Evolutionary conservation across 2,797 vertebrate species (phyloP), one percentile per base, ranked within the genome.

Genomic region (Pseudopleuronectes americanus): DNA sequence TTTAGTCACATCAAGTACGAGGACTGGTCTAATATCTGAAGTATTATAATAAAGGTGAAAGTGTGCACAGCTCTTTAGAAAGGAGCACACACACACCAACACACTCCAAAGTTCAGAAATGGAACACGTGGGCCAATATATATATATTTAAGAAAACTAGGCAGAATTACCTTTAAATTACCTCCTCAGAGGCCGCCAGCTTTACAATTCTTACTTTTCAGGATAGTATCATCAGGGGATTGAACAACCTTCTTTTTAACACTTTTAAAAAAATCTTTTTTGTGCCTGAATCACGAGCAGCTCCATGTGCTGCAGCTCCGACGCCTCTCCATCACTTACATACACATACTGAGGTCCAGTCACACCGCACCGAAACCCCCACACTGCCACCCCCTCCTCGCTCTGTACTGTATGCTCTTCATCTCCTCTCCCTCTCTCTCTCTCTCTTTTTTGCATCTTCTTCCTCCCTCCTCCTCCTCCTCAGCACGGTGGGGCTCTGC

Each of bases 261-360:
- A 62, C 64, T 84, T 84, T 26, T 43, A 47, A 12, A 60, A 60
- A 83, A 61, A 61, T 86, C 65, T 81, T 28, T 28, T 58, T 83
- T 77, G 58, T 65, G 76, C 0, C 77, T 90, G 83, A 88, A 67
- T 87, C 84, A 87, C 79, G 67, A 48, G 43, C 43, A 45, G 43
- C 43, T 45, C 17, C 8, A 19, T 79, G 85, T 66, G 63, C 76
- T 16, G 68, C 76, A 61, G 70, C 80, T 81, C 76, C 65, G n/a
- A 85, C 87, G 80, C 87, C 84, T 89, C 83, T 52, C 84, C 79
- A 66, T 71, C 83, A 88, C 84, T 85, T 80, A 77, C 62, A 74
- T 0, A 47, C 4, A 76, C 64, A 71, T 4, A 75, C 68, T 79
- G 74, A 68, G 17, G 88, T 82, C 85, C 83, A 63, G 85, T 76